Evolutionary conservation across 2,113 vertebrate genomes (phyloP), one percentile per base, ranked within the genome.

Genomic region (Coturnix japonica): DNA sequence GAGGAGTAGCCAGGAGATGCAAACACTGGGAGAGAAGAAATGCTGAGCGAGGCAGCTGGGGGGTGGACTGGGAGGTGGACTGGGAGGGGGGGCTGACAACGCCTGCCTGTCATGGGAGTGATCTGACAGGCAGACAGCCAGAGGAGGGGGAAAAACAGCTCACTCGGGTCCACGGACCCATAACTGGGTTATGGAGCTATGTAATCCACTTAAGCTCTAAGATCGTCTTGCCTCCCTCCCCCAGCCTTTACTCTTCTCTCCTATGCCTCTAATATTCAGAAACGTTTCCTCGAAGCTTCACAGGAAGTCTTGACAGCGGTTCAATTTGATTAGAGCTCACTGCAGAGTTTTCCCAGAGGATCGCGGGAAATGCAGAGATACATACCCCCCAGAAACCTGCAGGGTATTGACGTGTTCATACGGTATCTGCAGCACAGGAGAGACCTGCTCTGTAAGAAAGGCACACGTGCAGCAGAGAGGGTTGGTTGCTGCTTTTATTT

Each of bases 141-240:
- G 63, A 93, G 83, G 78, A 95, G 93, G 78, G 94, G 85, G 63
- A 85, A 92, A 93, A 95, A 63, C 87, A 90, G 88, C 93, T 95
- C 93, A 71, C 85, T 96, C 6, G 7, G 90, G 89, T 94, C 93
- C 86, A 63, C 0, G 0, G 92, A 93, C 91, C 93, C 78, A 84
- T 96, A 97, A 96, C 93, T 96, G 87, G 94, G 92, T 96, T 97
- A 95, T 84, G 81, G 74, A 96, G 81, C 95, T 92, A 88, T 91
- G 72, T 96, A 96, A 97, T 97, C 97, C 94, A 96, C 94, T 97
- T 97, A 97, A 95, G 85, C 95, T 91, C 96, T 93, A 71, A 94
- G 95, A 93, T 57, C 94, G 94, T 87, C 85, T 80, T 87, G 78
- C 67, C 61, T 86, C 94, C 96, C 94, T 97, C 90, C 95, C 95